phyloP scores from a whole-genome alignment of 2,113 vertebrate genomes.

The Anser brachyrhynchus region DNA sequence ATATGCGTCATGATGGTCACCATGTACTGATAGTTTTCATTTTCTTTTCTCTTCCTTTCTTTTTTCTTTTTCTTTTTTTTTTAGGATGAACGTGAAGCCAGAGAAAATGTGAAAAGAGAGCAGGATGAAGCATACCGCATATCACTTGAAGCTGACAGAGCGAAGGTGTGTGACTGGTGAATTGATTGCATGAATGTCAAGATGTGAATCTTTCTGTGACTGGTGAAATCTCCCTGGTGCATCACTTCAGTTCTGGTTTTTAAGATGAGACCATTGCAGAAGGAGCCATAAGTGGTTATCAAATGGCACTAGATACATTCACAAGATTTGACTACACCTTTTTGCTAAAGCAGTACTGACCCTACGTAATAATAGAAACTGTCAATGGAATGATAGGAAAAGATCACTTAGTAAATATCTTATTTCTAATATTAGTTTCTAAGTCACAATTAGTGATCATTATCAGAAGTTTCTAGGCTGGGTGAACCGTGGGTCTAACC shows the following conservation, averaged over 20 bases:
- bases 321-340: background rate
- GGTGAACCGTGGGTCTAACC: background rate
- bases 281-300: background rate
- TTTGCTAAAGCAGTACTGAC: background rate
- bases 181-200: rapidly evolving
- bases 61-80: background rate
- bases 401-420: background rate
- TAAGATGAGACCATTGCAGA: background rate
- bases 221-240: background rate
- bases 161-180: constrained; percentile 83
- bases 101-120: constrained; percentile 97
- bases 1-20: background rate
- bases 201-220: background rate
- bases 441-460: background rate
- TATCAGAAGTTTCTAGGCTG: background rate
- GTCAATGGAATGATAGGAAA: background rate
- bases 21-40: background rate
- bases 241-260: background rate
- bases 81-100: constrained; percentile 96
- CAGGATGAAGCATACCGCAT: constrained; percentile 97
- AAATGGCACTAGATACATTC: background rate
- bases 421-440: background rate
- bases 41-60: background rate
- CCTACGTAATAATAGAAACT: background rate
- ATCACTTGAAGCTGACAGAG: constrained; percentile 96